phyloP scores from a whole-genome alignment of 2,797 vertebrate genomes.

The Austrolebias charrua region DNA sequence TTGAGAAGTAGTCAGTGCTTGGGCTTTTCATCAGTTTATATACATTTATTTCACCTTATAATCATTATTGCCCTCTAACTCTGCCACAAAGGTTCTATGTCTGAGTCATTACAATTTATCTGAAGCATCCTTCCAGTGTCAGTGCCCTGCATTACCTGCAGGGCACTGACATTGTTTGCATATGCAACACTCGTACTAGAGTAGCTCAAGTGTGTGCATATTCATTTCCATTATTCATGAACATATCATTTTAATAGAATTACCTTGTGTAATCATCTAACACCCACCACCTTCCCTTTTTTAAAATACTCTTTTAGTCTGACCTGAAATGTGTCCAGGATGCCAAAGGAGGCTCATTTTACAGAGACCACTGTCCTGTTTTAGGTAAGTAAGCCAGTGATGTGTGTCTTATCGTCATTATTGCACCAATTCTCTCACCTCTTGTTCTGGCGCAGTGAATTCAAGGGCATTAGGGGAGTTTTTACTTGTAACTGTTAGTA shows the following conservation, averaged over 20 bases:
- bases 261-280: conserved; percentile 40
- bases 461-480: conserved; percentile 71
- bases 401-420: conserved; percentile 55
- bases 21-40: conserved; percentile 34
- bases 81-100: conserved; percentile 53
- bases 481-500: conserved; percentile 33
- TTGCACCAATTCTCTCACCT: conserved; percentile 73
- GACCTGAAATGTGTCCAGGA: conserved; percentile 99
- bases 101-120: conserved; percentile 70
- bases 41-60: conserved; percentile 42
- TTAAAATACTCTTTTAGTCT: conserved; percentile 80
- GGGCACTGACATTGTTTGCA: conserved; percentile 42
- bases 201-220: conserved; percentile 35
- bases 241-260: conserved; percentile 45
- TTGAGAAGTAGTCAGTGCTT: conserved; percentile 33
- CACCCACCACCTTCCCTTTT: conserved; percentile 2
- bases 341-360: conserved; percentile 98
- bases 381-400: conserved; percentile 85
- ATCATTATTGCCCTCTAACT: conserved; percentile 65
- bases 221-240: conserved; percentile 46
- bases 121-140: conserved; percentile 27
- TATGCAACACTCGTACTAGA: conserved; percentile 14
- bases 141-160: conserved; percentile 40
- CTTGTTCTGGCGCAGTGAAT: conserved; percentile 74
- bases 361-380: conserved; percentile 98